Conservation (phyloP, 2,888 invertebrate genomes). For the Sminthurides aquaticus region DNA sequence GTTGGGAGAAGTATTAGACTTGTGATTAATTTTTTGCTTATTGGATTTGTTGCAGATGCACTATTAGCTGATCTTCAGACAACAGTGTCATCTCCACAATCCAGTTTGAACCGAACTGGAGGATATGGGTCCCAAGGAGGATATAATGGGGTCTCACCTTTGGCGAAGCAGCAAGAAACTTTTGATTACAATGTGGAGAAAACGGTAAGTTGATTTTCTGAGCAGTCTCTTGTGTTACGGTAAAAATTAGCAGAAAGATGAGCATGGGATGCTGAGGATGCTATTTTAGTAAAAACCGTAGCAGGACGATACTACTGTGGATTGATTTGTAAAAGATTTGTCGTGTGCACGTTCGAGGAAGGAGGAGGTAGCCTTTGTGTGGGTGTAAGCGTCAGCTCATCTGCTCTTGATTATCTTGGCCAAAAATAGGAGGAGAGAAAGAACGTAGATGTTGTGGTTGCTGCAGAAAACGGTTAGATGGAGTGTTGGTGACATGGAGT, state of each 20-base stretch:
- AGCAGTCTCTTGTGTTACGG: not conserved
- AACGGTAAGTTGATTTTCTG: conserved; percentile 36
- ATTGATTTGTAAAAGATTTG: no score
- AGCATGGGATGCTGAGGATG: not conserved
- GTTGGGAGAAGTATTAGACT: no score
- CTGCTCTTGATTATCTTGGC: not conserved
- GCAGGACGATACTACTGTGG: no score
- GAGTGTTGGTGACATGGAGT: no score
- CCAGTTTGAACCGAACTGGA: conserved; percentile 45
- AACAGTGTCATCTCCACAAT: conserved; percentile 63
- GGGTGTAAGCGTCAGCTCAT: not conserved
- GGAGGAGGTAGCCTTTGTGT: no score
- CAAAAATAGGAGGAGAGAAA: not conserved
- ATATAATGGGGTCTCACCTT: conserved; percentile 27
- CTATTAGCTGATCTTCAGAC: conserved; percentile 91
- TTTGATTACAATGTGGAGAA: conserved; percentile 43
- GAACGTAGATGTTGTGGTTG: no score
- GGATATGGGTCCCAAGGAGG: conserved; percentile 39
- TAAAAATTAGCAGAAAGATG: no score
- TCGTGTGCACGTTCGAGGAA: no score
- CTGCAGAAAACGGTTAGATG: no score
- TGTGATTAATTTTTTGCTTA: no score
- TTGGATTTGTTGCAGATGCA: conserved; percentile 67
- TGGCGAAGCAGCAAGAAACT: conserved; percentile 41
- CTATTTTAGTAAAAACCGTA: not conserved